Base-by-base conservation (phyloP, 2,888 invertebrate genomes). In the Hirtodrosophila histrioides region DNA sequence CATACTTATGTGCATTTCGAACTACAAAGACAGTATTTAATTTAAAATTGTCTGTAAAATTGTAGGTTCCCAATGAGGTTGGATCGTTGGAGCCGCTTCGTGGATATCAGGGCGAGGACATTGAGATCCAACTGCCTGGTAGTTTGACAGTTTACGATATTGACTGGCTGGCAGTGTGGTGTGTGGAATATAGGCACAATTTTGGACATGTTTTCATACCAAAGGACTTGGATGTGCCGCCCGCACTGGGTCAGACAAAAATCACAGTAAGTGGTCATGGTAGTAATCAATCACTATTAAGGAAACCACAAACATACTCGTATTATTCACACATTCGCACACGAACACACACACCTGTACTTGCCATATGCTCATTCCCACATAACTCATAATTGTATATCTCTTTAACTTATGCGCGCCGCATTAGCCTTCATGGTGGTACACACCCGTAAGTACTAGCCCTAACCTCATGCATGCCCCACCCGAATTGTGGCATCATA, bases 101-200 rank as follows among this genome's bases (percentile, higher is more conserved):
- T 6, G 96, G 96, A 4, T 98, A 98, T 92, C 95, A 96, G 88
- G 97, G 97, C 4, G 97, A 97, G 90, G 97, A 97, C 91, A 97
- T 98, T 65, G 97, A 97, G 92, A 95, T 98, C 78, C 96, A 96
- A 87, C 92, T 98, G 54, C 97, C 97, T 0, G 95, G 95, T 46
- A 94, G 95, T 82, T 91, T 97, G 74, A 97, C 97, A 0, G 96
- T 97, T 0, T 96, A 97, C 92, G 97, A 97, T 91, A 96, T 98
- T 80, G 97, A 97, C 92, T 98, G 97, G 97, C 93, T 98, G 31
- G 94, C 97, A 0, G 95, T 98, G 0, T 98, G 97, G 97, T 97
- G 97, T 89, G 96, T 97, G n/a, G 95, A 95, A 87, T 96, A 96
- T 92, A 92, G 95, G 4, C 97, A 97, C 89, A 97, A 97, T 92